Conservation (phyloP, 2,888 invertebrate species). For the Zhuqinia jingwanae region DNA sequence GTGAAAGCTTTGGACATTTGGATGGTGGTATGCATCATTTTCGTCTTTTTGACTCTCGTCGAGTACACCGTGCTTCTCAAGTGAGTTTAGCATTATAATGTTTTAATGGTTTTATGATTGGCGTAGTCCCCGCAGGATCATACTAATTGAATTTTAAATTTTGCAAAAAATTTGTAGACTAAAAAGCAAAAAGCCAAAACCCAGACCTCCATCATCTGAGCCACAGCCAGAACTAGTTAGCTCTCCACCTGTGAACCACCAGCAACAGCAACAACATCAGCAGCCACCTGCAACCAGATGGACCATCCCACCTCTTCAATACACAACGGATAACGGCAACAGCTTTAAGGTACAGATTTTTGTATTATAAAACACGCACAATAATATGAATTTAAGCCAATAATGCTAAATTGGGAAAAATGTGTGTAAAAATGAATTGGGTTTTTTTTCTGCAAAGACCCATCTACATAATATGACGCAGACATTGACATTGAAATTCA, state of each 20-base stretch:
- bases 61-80: conserved; percentile 79
- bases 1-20: conserved; percentile 79
- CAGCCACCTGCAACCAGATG: conserved; percentile 20
- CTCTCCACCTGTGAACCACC: conserved; percentile 10
- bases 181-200: conserved; percentile 76
- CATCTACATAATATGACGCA: background rate
- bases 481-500: background rate
- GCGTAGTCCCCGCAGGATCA: too few relatives aligned
- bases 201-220: conserved; percentile 31
- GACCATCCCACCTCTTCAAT: conserved; percentile 61
- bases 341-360: conserved; percentile 60
- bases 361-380: too few relatives aligned
- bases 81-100: too few relatives aligned
- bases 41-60: conserved; percentile 78
- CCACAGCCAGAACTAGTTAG: conserved; percentile 18
- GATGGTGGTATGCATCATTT: conserved; percentile 79
- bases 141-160: background rate
- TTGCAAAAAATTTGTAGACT: conserved; percentile 61
- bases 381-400: too few relatives aligned
- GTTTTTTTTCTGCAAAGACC: too few relatives aligned
- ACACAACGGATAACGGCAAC: conserved; percentile 43
- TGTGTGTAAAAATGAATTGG: too few relatives aligned
- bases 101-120: too few relatives aligned
- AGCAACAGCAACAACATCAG: conserved; percentile 18
- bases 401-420: too few relatives aligned